Evolutionary conservation across 64 coral and sea anemone species (phyloP).

Genomic region (Acropora tenuis): DNA sequence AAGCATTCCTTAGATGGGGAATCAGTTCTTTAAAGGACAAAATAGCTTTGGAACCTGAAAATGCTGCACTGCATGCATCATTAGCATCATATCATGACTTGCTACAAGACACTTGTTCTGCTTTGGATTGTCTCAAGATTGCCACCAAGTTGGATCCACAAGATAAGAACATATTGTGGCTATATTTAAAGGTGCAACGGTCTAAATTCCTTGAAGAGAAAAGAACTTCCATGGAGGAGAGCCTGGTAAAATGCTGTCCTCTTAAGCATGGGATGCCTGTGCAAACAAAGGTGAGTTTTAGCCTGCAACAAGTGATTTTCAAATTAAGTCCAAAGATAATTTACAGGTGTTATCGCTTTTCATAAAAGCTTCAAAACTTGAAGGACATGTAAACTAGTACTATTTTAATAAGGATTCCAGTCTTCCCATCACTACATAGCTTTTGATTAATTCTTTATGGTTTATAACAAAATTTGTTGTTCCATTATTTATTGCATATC

Average conservation of each 20-base stretch:
- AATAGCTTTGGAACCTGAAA: constrained; percentile 13
- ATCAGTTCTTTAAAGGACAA: neutral
- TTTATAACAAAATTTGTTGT: neutral
- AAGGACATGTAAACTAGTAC: no score
- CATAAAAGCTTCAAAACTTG: neutral
- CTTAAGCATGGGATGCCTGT: constrained; percentile 27
- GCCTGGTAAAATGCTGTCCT: neutral
- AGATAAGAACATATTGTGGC: constrained; percentile 52
- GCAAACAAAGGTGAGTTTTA: constrained; percentile 34
- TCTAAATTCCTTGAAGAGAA: constrained; percentile 52
- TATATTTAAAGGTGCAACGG: constrained; percentile 46
- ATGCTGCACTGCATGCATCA: constrained; percentile 36
- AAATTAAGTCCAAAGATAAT: no score
- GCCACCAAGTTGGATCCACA: constrained; percentile 42
- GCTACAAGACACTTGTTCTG: constrained; percentile 32
- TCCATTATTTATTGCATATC: neutral
- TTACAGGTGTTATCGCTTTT: no score
- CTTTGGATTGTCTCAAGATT: constrained; percentile 34
- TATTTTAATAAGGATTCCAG: no score
- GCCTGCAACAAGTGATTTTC: no score
- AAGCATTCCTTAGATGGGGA: neutral
- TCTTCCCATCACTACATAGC: neutral
- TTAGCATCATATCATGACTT: constrained; percentile 56
- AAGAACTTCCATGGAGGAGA: constrained; percentile 10
- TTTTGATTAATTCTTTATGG: neutral